phyloP scores from a whole-genome alignment of 2,888 invertebrate species.

The Congeria kusceri region DNA sequence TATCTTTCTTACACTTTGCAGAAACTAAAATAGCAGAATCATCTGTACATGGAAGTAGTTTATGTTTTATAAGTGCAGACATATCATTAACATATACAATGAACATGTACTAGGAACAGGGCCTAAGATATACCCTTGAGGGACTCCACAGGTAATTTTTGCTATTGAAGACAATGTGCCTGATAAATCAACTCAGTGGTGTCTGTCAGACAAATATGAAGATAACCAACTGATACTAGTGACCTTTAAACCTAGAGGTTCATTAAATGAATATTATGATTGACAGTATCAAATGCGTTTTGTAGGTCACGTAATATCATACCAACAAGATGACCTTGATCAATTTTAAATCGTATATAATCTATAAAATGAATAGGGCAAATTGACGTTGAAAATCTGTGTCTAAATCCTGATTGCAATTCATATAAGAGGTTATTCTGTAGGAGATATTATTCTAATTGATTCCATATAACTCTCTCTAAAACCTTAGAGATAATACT shows the following conservation, averaged over 20 bases:
- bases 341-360: conserved; percentile 11
- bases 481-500: too few relatives aligned
- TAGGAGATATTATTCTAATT: conserved; percentile 1
- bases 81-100: too few relatives aligned
- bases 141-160: too few relatives aligned
- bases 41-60: background rate
- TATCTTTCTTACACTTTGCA: too few relatives aligned
- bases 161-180: background rate
- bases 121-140: too few relatives aligned
- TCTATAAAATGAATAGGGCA: conserved; percentile 2
- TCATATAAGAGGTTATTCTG: background rate
- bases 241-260: too few relatives aligned
- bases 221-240: too few relatives aligned
- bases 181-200: background rate
- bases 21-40: background rate
- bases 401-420: background rate
- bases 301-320: conserved; percentile 15
- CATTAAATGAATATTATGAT: background rate
- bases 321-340: conserved; percentile 8
- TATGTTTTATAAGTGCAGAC: background rate
- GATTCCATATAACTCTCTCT: too few relatives aligned
- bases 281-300: too few relatives aligned
- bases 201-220: too few relatives aligned
- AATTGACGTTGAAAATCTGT: background rate
- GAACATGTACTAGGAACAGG: too few relatives aligned